phyloP scores from a whole-genome alignment of 2,113 vertebrate genomes.

The Rhodinocichla rosea region DNA sequence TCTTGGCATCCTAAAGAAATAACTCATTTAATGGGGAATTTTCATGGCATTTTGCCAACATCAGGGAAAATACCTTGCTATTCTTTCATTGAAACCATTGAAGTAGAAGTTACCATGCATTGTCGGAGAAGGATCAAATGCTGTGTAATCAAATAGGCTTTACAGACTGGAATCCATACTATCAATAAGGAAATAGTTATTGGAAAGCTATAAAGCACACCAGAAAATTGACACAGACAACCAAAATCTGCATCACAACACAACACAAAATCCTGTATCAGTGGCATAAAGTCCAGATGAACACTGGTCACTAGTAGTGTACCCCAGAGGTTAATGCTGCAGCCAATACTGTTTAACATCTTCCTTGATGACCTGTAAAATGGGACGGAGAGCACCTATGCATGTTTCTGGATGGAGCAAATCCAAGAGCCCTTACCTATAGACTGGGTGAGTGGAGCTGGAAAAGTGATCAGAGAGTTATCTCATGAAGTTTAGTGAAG shows the following conservation, averaged over 20 bases:
- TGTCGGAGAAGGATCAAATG: background rate
- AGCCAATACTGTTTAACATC: background rate
- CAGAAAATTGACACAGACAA: background rate
- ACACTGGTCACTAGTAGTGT: background rate
- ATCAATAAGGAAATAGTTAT: background rate
- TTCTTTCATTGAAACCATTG: background rate
- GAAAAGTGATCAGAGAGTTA: background rate
- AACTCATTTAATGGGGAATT: background rate
- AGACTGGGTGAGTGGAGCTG: background rate
- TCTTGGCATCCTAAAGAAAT: background rate
- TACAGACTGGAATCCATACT: background rate
- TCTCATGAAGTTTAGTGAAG: background rate
- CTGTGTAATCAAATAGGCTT: background rate
- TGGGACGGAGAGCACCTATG: rapidly evolving
- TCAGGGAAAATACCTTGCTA: background rate
- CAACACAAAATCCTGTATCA: background rate
- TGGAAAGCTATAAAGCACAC: background rate
- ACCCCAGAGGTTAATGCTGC: background rate
- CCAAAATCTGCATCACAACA: background rate
- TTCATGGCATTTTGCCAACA: background rate
- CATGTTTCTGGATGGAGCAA: background rate
- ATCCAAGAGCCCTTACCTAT: background rate
- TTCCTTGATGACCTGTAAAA: background rate
- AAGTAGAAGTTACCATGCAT: background rate
- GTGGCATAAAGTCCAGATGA: background rate